phyloP scores from a whole-genome alignment of 2,113 vertebrate genomes.

The Bagarius yarrelli region DNA sequence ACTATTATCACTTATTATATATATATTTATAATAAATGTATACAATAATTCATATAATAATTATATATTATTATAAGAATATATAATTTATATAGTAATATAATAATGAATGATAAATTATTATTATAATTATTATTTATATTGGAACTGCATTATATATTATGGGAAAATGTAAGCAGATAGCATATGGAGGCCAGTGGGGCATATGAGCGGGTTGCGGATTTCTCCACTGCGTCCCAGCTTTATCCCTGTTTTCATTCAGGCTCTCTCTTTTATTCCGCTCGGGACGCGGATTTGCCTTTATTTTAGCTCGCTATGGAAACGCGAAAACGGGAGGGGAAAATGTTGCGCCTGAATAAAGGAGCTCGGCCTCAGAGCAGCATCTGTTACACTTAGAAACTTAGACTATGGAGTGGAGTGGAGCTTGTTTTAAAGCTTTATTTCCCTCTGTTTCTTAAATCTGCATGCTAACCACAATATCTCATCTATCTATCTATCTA shows the following conservation, averaged over 20 bases:
- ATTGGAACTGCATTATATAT: too few species aligned
- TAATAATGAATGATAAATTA: too few species aligned
- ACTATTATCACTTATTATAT: too few species aligned
- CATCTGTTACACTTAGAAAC: conserved; percentile 99
- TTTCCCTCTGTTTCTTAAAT: conserved; percentile 31
- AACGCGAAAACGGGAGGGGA: conserved; percentile 95
- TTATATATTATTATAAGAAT: too few species aligned
- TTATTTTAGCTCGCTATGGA: conserved; percentile 99
- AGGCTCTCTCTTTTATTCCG: conserved; percentile 93
- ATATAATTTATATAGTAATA: too few species aligned
- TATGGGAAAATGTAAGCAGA: too few species aligned
- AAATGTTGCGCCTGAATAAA: conserved; percentile 94
- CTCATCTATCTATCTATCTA: too few species aligned
- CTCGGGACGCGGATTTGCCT: conserved; percentile 93
- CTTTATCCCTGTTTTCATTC: conserved; percentile 88
- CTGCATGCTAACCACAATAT: conserved; percentile 13
- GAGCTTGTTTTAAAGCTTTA: conserved; percentile 67
- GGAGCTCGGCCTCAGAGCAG: conserved; percentile 88
- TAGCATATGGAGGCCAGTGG: conserved; percentile 81
- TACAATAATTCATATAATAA: too few species aligned
- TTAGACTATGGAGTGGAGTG: conserved; percentile 90
- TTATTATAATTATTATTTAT: too few species aligned
- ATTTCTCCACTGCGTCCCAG: conserved; percentile 79
- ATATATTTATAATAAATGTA: too few species aligned
- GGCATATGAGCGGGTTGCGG: too few species aligned